Evolutionary conservation across 2,888 invertebrate genomes (phyloP).

Genomic region (Plebejus melissa): DNA sequence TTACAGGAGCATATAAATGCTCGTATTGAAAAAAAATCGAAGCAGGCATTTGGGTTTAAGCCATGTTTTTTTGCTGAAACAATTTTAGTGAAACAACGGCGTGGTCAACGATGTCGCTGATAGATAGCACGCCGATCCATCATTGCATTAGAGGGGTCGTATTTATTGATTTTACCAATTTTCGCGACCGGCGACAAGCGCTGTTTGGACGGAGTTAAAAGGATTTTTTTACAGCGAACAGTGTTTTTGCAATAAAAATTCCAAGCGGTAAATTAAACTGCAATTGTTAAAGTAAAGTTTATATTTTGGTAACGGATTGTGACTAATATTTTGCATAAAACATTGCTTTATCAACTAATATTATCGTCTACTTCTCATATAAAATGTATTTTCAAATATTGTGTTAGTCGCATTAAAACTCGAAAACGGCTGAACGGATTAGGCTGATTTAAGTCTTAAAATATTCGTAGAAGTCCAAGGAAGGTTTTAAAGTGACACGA

Average conservation of each 20-base stretch:
- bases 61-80: neutral
- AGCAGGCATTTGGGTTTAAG: neutral
- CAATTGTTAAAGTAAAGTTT: neutral
- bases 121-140: constrained; percentile 68
- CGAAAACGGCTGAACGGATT: too few relatives aligned
- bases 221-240: constrained; percentile 34
- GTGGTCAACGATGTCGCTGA: constrained; percentile 60
- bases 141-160: constrained; percentile 67
- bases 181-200: constrained; percentile 41
- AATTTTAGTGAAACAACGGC: constrained; percentile 42
- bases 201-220: constrained; percentile 37
- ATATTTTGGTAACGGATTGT: neutral
- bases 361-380: too few relatives aligned
- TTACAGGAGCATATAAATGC: too few relatives aligned
- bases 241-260: constrained; percentile 16
- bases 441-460: too few relatives aligned
- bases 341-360: too few relatives aligned
- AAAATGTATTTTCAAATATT: too few relatives aligned
- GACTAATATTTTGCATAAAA: too few relatives aligned
- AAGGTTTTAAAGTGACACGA: too few relatives aligned
- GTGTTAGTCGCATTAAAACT: too few relatives aligned
- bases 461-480: too few relatives aligned
- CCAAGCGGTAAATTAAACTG: neutral
- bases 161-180: constrained; percentile 65
- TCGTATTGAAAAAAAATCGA: neutral